Percentiles rank a stretch among this genome's conserved stretches.
Evolutionary conservation across 2,797 vertebrate species (phyloP).

Genomic region (Coracias cyanogaster): DNA sequence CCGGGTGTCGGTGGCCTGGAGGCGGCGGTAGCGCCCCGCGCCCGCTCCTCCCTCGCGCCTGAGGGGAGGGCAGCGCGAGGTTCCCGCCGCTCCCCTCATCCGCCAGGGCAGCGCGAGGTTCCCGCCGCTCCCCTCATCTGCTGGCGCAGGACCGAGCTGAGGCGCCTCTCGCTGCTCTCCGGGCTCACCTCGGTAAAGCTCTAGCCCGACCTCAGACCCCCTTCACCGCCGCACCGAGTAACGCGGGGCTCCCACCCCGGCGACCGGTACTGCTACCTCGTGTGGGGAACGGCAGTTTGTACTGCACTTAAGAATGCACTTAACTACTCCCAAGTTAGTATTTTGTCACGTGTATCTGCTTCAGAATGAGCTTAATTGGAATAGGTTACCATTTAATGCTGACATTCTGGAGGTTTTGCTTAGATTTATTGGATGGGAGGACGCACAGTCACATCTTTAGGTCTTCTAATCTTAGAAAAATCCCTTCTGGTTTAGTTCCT

Average conservation of each 20-base stretch:
- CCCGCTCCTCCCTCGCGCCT: not conserved
- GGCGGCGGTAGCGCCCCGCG: not conserved
- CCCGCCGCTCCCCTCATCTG: not conserved
- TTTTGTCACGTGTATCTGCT: not conserved
- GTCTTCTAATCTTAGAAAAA: not conserved
- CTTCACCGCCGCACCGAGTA: too few relatives aligned
- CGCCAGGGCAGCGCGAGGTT: too few relatives aligned
- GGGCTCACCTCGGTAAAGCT: accelerated
- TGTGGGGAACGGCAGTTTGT: not conserved
- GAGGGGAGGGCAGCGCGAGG: not conserved
- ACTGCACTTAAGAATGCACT: too few relatives aligned
- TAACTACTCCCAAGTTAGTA: accelerated
- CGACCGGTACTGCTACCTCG: not conserved
- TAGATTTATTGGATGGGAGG: not conserved
- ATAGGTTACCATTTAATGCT: not conserved
- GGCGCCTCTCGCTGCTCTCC: not conserved
- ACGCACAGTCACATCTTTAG: too few relatives aligned
- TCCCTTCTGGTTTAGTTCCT: not conserved
- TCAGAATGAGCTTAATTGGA: not conserved
- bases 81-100: not conserved
- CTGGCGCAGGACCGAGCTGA: accelerated
- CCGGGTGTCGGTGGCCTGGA: not conserved
- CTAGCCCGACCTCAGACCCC: not conserved
- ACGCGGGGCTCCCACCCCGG: not conserved
- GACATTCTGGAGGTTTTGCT: not conserved